A percentile compares a stretch with the other conserved stretches of the same genome.
phyloP scores from a whole-genome alignment of 1,140 invertebrate genomes.

The Palaemon carinicauda region DNA sequence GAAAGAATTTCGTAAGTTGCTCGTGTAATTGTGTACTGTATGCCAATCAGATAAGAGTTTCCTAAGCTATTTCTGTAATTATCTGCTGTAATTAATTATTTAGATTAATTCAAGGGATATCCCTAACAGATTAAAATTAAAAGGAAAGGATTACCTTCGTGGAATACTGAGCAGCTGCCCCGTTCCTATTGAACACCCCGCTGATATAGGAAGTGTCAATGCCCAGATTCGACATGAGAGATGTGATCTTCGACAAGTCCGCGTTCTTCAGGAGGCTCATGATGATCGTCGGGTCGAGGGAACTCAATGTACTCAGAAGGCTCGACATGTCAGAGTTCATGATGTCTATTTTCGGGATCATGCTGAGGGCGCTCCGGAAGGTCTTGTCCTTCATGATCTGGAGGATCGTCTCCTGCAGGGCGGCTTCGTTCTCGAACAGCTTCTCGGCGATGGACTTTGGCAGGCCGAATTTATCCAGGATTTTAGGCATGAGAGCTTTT shows the following conservation, averaged over 20 bases:
- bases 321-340: background rate
- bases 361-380: background rate
- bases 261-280: background rate
- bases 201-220: conserved; percentile 13
- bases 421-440: conserved; percentile 16
- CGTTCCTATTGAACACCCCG: background rate
- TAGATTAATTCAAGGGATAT: too few relatives aligned
- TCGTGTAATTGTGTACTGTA: too few relatives aligned
- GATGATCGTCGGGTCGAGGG: background rate
- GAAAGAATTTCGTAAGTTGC: too few relatives aligned
- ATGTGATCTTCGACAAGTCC: background rate
- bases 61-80: too few relatives aligned
- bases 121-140: background rate
- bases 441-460: conserved; percentile 9
- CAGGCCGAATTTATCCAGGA: conserved; percentile 38
- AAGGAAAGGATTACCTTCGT: background rate
- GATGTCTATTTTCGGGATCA: background rate
- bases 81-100: too few relatives aligned
- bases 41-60: too few relatives aligned
- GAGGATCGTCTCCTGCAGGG: background rate
- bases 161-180: conserved; percentile 8
- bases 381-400: conserved; percentile 2
- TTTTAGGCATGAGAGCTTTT: background rate
- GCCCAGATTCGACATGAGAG: background rate
- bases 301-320: background rate